Percentiles rank a stretch among this genome's conserved stretches.
Evolutionary conservation across 2,797 vertebrate genomes (phyloP).

Genomic region (Carapus acus): DNA sequence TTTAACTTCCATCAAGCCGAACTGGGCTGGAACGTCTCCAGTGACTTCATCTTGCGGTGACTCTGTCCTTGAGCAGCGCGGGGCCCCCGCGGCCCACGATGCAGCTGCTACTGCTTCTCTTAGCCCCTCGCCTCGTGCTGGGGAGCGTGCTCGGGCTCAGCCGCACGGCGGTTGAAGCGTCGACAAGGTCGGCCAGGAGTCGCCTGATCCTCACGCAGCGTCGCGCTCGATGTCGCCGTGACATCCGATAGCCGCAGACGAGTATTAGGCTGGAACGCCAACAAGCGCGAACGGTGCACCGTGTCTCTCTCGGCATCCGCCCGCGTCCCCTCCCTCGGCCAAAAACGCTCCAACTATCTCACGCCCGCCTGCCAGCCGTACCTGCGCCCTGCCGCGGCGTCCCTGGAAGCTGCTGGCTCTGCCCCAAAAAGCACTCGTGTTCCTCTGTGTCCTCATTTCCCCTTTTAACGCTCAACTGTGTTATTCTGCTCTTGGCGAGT

Average conservation of each 20-base stretch:
- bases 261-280: conserved; percentile 59
- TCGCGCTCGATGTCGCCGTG: conserved; percentile 50
- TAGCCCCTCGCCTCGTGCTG: conserved; percentile 38
- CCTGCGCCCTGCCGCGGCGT: conserved; percentile 37
- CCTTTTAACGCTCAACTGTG: conserved; percentile 7
- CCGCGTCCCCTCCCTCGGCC: conserved; percentile 35
- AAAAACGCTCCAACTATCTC: conserved; percentile 48
- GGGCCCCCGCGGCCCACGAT: conserved; percentile 37
- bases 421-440: conserved; percentile 20
- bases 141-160: too few species aligned
- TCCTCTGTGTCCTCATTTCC: conserved; percentile 21
- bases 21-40: conserved; percentile 29
- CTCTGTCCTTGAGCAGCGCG: conserved; percentile 46
- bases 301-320: conserved; percentile 43
- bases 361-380: conserved; percentile 6
- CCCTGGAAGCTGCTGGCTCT: conserved; percentile 34
- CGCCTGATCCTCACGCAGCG: conserved; percentile 44
- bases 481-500: conserved; percentile 3
- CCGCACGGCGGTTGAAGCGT: too few species aligned
- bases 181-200: conserved; percentile 65
- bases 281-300: conserved; percentile 46
- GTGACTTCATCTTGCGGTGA: conserved; percentile 46
- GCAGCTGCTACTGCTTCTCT: conserved; percentile 33
- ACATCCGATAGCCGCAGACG: conserved; percentile 50
- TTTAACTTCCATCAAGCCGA: conserved; percentile 22